Conservation (phyloP, 2,113 vertebrate genomes). For the Procapra przewalskii region DNA sequence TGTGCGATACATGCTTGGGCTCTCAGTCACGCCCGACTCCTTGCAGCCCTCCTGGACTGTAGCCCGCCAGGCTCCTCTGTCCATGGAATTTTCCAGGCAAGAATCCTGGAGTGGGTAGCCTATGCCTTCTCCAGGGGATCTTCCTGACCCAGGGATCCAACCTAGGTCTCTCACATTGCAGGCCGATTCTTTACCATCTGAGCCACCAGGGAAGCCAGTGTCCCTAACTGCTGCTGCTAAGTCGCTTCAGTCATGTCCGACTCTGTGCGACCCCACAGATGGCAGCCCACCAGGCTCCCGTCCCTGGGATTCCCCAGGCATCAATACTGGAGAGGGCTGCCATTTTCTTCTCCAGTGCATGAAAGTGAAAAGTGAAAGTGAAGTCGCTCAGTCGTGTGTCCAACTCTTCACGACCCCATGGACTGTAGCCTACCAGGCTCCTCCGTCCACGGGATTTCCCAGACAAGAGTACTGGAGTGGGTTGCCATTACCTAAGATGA, state of each 20-base stretch:
- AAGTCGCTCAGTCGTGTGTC: no score
- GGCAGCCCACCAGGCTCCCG: no score
- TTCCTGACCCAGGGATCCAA: neutral
- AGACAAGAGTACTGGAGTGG: no score
- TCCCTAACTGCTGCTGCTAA: neutral
- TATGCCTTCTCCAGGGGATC: neutral
- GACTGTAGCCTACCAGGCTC: no score
- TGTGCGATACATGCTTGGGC: rapidly evolving
- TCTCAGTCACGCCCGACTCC: neutral
- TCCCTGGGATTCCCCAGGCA: no score
- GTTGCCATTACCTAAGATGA: neutral
- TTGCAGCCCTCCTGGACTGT: neutral
- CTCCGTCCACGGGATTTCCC: no score
- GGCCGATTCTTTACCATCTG: neutral
- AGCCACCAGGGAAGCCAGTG: neutral
- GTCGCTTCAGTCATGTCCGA: no score
- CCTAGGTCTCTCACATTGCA: neutral
- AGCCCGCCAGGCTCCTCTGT: neutral
- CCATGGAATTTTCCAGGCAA: neutral
- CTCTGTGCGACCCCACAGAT: no score
- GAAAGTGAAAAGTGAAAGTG: no score
- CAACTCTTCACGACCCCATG: no score
- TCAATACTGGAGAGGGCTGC: no score
- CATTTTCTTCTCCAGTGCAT: no score
- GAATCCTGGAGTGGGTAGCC: neutral